Conservation (phyloP, 2,113 vertebrate species). For the Zapornia atra region DNA sequence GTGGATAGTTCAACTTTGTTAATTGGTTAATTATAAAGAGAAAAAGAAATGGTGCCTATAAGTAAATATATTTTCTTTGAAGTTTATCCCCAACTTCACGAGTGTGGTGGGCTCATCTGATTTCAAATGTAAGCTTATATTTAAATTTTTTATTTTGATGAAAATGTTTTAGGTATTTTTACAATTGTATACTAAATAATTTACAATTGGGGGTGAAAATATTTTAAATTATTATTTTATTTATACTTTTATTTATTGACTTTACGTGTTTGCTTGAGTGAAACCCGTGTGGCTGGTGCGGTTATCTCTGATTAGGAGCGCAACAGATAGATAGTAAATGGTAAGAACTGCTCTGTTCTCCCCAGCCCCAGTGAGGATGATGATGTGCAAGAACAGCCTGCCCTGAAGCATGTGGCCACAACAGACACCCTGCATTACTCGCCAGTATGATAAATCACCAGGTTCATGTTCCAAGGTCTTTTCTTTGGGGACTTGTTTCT, state of each 20-base stretch:
- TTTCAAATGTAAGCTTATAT: not conserved
- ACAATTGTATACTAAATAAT: not conserved
- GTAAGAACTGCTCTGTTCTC: not conserved
- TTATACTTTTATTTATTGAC: not conserved
- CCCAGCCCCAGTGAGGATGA: not conserved
- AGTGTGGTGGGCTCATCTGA: fast-evolving
- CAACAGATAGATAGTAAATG: too few species aligned
- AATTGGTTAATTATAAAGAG: not conserved
- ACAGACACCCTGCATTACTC: not conserved
- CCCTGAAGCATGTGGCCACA: not conserved
- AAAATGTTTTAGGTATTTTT: not conserved
- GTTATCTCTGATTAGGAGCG: not conserved
- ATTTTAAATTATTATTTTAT: not conserved
- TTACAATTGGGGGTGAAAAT: not conserved
- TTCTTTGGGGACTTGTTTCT: not conserved
- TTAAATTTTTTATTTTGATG: not conserved
- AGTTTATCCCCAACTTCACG: not conserved
- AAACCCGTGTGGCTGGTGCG: not conserved
- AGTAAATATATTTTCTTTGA: not conserved
- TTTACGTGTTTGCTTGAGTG: not conserved
- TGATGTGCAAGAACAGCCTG: not conserved
- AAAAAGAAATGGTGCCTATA: not conserved
- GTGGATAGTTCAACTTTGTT: not conserved
- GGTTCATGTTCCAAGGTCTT: not conserved
- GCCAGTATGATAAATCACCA: not conserved